Conservation (phyloP, 2,888 invertebrate genomes). For the Phengaris alcon region DNA sequence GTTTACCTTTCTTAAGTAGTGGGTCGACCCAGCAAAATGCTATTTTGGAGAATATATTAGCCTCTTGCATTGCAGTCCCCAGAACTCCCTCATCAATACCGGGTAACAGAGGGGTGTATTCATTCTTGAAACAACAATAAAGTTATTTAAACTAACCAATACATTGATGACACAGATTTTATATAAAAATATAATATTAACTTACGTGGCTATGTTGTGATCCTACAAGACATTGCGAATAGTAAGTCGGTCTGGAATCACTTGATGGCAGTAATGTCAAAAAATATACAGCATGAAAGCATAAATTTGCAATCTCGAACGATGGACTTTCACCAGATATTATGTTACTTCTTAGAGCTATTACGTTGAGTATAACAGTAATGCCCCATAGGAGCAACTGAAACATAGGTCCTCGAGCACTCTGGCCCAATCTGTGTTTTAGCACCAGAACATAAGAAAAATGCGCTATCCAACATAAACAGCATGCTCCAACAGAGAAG, state of each 20-base stretch:
- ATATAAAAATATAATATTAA: conserved; percentile 32
- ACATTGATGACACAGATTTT: conserved; percentile 30
- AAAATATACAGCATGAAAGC: conserved; percentile 84
- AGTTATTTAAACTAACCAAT: background rate
- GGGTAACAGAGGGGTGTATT: conserved; percentile 82
- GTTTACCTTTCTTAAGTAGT: conserved; percentile 85
- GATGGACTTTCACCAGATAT: conserved; percentile 71
- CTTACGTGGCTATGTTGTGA: conserved; percentile 77
- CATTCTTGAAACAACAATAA: conserved; percentile 64
- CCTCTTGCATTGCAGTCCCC: conserved; percentile 90
- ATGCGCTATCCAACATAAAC: conserved; percentile 90
- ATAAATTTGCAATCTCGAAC: conserved; percentile 81
- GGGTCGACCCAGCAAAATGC: conserved; percentile 93
- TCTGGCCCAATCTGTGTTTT: conserved; percentile 81
- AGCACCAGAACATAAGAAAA: conserved; percentile 85
- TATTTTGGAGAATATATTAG: conserved; percentile 84
- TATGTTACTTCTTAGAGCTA: conserved; percentile 84
- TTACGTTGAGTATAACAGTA: conserved; percentile 82
- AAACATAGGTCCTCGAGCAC: conserved; percentile 86
- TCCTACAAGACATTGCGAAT: conserved; percentile 70
- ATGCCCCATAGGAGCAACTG: conserved; percentile 85
- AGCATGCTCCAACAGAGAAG: conserved; percentile 84
- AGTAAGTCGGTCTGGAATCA: conserved; percentile 70
- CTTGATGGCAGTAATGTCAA: conserved; percentile 84
- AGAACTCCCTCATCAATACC: conserved; percentile 85